Conservation (phyloP, 2,113 vertebrate species). For the Aegotheles bennettii region DNA sequence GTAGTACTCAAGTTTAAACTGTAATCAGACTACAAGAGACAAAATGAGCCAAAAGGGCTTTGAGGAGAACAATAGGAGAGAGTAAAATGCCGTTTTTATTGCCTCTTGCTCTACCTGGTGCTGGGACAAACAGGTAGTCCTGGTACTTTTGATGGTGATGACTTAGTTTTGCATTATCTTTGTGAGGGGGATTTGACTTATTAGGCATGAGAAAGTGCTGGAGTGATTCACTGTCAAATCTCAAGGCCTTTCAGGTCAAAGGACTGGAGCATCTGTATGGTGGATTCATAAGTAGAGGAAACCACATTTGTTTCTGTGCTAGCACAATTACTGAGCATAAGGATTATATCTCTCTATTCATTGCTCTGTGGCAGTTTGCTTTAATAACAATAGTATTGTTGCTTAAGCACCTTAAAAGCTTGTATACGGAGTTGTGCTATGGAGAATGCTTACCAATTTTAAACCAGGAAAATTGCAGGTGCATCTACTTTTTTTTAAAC, state of each 20-base stretch:
- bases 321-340: background rate
- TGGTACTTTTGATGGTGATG: background rate
- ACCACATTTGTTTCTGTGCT: background rate
- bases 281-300: background rate
- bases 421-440: background rate
- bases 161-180: background rate
- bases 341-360: background rate
- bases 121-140: background rate
- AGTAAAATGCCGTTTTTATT: background rate
- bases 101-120: background rate
- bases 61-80: background rate
- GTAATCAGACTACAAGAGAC: background rate
- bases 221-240: background rate
- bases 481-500: background rate
- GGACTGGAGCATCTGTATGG: fast-evolving
- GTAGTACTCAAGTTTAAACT: background rate
- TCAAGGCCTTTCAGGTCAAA: background rate
- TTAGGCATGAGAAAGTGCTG: background rate
- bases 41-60: background rate
- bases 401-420: background rate
- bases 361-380: background rate
- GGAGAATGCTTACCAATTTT: background rate
- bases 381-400: background rate
- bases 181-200: background rate
- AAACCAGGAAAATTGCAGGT: background rate